Base-by-base conservation (phyloP, 2,797 vertebrate genomes). In the Eremophila alpestris region DNA sequence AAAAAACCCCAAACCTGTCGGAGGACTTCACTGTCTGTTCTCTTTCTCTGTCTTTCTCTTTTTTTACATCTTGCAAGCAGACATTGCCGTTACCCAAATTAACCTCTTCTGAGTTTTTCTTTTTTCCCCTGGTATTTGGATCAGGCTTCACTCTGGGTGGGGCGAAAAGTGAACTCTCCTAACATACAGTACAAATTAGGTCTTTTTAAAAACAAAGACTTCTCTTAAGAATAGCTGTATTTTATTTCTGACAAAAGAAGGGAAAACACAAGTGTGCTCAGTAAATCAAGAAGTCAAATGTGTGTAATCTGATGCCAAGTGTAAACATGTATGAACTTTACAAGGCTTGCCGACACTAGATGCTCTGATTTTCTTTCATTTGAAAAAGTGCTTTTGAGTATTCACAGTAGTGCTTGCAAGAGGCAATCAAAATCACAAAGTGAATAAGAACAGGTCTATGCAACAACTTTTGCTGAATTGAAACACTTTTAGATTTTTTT, bases 251-350 rank as follows among this genome's bases (percentile, higher is more conserved):
- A 94, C 96, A 96, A 96, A 94, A 64, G 67, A 95, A 95, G 82
- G 75, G 78, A 95, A 97, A 97, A 95, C 93, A 92, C 90, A 96
- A 97, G 83, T 94, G 83, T 62, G 18, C 52, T 40, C 95, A 94
- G 81, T 97, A 96, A 97, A 97, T 97, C 96, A 97, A 90, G 85
- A 76, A 96, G 95, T 95, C 94, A 95, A 96, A 95, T 67, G 62
- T 80, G 89, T 97, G 93, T 97, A 96, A 97, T 97, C 94, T 81
- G 93, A 97, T 97, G 93, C 95, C 96, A 97, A 96, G 76, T 87
- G 70, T 96, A 96, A 97, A 95, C 90, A 95, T 94, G 95, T 96
- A 93, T 48, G 93, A 94, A 80, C 82, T 96, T 95, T 93, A 95
- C 85, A 97, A 95, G 91, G 56, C 92, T 95, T 87, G 87, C 93